Evolutionary conservation across 1,140 invertebrate genomes (phyloP), one percentile per base, ranked within the genome.

Genomic region (Eriocheir sinensis): DNA sequence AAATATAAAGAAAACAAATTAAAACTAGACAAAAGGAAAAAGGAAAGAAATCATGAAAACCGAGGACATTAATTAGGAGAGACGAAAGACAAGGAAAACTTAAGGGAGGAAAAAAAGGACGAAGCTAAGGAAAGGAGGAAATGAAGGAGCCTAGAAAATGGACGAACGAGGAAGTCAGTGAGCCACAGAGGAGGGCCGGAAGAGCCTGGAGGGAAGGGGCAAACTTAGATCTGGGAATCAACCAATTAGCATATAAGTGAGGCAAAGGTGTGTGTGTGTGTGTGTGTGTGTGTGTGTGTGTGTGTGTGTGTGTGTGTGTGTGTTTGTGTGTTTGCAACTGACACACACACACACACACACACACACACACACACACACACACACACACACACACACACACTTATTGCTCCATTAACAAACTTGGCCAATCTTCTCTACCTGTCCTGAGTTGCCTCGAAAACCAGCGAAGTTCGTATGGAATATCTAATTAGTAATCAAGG

Each of bases 261-360:
- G 21, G 8, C 60, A 72, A 12, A 21, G 12, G 17, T 72, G 60
- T 72, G 60, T 72, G 60, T 72, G 60, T 72, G 60, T 72, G 53
- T 72, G 53, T 72, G 53, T 72, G 53, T 72, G 53, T 72, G 53
- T 72, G 60, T 8, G 60, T 8, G 60, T 8, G 60, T 17, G 60
- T 8, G 21, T 8, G 60, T 72, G 21, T 72, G 60, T 72, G 60
- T 72, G 60, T 72, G 60, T 72, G 60, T 72, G 60, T 72, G 60
- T 72, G 60, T 72, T 21, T 72, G 60, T 72, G 60, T 72, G 60
- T 53, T 21, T 72, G 60, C 6, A 4, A 72, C 60, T n/a, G 21
- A 72, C 60, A 72, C 60, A 72, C 60, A 72, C 60, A 72, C 60
- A 72, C 60, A 72, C 60, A 72, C 60, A 72, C 60, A 72, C 60